Conservation (phyloP, 2,797 vertebrate genomes). For the Anguilla anguilla region DNA sequence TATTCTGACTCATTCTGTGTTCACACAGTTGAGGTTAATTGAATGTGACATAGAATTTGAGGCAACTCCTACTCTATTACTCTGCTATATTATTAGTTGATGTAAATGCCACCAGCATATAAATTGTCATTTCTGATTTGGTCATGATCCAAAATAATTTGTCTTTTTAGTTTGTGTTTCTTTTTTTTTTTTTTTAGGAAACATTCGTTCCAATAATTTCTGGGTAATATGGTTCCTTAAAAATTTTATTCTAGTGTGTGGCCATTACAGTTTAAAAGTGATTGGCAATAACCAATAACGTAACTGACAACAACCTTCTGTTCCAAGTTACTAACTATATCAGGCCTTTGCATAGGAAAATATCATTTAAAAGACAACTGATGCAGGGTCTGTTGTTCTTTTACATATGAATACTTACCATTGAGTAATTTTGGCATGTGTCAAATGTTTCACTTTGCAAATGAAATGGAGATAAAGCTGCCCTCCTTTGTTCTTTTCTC, state of each 20-base stretch:
- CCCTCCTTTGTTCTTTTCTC: neutral
- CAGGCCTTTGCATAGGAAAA: neutral
- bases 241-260: neutral
- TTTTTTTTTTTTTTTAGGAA: neutral
- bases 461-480: neutral
- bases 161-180: no score
- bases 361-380: neutral
- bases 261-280: neutral
- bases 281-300: neutral
- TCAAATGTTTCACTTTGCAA: neutral
- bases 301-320: conserved; percentile 9
- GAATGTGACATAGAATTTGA: neutral
- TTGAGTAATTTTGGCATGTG: conserved; percentile 11
- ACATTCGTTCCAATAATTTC: neutral
- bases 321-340: neutral
- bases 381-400: neutral
- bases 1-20: neutral
- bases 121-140: neutral
- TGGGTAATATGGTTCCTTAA: neutral
- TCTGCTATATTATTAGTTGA: no score
- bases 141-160: neutral
- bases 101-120: neutral
- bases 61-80: neutral
- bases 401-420: conserved; percentile 12
- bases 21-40: neutral